Percentiles rank a stretch among this genome's conserved stretches.
These are phyloP conservation scores for Pterois miles DNA, from an alignment of 2,797 vertebrate species.

Conservation along the genomic window DNA sequence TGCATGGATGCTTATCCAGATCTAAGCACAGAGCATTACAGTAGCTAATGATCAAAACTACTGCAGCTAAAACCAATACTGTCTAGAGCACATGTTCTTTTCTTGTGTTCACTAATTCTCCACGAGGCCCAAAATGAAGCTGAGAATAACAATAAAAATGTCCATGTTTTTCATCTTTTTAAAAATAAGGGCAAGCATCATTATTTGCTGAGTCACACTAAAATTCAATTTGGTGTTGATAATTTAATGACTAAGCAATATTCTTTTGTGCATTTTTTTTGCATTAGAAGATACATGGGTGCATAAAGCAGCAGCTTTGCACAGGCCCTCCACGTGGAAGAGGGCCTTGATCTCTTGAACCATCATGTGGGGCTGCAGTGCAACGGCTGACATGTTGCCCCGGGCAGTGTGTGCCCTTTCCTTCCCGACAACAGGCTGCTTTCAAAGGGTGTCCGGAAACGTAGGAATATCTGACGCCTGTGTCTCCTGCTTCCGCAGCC, in stretches of 20 bases:
- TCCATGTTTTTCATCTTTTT: not conserved
- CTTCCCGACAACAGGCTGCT: conserved; percentile 26
- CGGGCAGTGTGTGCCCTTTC: conserved; percentile 55
- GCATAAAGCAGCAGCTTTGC: not conserved
- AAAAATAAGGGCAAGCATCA: not conserved
- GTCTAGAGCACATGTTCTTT: not conserved
- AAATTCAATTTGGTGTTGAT: not conserved
- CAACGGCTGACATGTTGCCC: conserved; percentile 41
- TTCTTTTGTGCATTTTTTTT: not conserved
- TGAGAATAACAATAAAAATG: not conserved
- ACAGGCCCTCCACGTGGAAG: not conserved
- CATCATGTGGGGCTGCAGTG: conserved; percentile 30
- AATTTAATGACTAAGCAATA: not conserved
- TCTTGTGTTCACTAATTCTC: not conserved
- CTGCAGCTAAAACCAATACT: not conserved
- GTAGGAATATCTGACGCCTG: conserved; percentile 34
- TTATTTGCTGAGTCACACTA: not conserved
- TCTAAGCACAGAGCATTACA: not conserved
- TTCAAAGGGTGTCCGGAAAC: conserved; percentile 44
- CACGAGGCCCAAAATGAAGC: not conserved
- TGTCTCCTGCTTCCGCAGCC: conserved; percentile 14
- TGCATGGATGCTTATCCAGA: not conserved
- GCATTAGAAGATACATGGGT: not conserved
- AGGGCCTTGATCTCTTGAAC: conserved; percentile 23
- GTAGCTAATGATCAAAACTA: not conserved